Base-by-base conservation (phyloP, 2,113 vertebrate genomes). In the Atrichornis clamosus region DNA sequence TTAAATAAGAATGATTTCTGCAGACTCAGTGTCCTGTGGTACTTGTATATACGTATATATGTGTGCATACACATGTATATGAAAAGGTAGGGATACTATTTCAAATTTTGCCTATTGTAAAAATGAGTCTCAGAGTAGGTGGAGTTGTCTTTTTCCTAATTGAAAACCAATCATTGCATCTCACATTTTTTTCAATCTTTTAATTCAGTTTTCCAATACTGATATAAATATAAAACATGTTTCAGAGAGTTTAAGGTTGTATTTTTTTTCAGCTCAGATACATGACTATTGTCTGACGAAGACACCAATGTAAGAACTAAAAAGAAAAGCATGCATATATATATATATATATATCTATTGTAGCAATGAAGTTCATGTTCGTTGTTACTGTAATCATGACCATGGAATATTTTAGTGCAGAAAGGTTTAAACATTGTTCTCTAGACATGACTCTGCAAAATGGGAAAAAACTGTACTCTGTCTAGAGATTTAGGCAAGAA, bases 221-320 rank as follows among this genome's bases (percentile, higher is more conserved):
- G 39, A 84, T 37, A 65, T 6, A 77, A 39, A 77, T 37, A 62
- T 18, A 56, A 81, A 94, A 63, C 8, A 8, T 30, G 73, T 63
- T 77, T 84, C 64, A 67, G 68, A 50, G 33, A 63, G 14, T 50
- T 46, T 76, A 78, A 73, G 26, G 9, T 12, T 47, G 13, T 62
- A 42, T 84, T 91, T 81, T 90, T 93, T 62, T 79, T 77, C 47
- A 87, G 55, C 56, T 73, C 42, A 65, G 39, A 70, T 30, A n/a
- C 9, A 30, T 3, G 33, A 67, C 35, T 63, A 44, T 4, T 68
- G 26, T 50, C 72, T 75, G 77, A 90, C 87, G 72, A 76, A 64
- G 55, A 32, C 46, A 86, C 20, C 53, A 59, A 80, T n/a, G 41
- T 63, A 58, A 49, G 47, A 72, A 58, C 13, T 44, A 73, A 35